These are phyloP conservation scores for Leucoraja ocellata DNA, from an alignment of 2,797 vertebrate species.

Conservation along the genomic window DNA sequence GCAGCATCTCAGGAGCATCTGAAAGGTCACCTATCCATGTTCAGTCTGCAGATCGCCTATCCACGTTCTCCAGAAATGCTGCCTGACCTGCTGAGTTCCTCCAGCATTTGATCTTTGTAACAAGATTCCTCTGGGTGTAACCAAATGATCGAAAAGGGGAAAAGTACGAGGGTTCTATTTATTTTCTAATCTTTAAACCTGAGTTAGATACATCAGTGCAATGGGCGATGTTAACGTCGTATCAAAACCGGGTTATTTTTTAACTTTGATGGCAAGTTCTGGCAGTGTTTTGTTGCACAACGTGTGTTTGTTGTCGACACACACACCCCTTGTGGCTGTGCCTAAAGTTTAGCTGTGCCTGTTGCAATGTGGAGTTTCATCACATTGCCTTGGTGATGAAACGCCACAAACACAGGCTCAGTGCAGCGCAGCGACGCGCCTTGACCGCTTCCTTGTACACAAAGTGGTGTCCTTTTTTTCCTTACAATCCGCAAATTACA, in stretches of 20 bases:
- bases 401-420: not conserved
- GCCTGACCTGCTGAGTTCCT: too few relatives aligned
- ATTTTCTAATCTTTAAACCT: not conserved
- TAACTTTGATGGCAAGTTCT: not conserved
- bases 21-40: too few relatives aligned
- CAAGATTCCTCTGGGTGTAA: not conserved
- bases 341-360: not conserved
- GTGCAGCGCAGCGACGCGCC: not conserved
- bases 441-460: not conserved
- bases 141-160: not conserved
- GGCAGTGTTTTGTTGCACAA: too few relatives aligned
- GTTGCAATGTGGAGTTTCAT: not conserved
- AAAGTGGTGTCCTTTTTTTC: not conserved
- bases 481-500: not conserved
- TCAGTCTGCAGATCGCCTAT: too few relatives aligned
- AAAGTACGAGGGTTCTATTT: not conserved
- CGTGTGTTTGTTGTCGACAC: not conserved
- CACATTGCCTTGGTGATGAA: constrained; percentile 13
- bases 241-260: too few relatives aligned
- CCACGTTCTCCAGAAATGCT: too few relatives aligned
- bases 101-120: not conserved
- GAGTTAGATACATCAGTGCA: not conserved
- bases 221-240: not conserved
- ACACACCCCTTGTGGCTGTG: not conserved
- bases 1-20: too few relatives aligned